These are phyloP conservation scores for Pseudomyrmex concolor DNA, from an alignment of 1,140 invertebrate genomes.

Conservation along the genomic window DNA sequence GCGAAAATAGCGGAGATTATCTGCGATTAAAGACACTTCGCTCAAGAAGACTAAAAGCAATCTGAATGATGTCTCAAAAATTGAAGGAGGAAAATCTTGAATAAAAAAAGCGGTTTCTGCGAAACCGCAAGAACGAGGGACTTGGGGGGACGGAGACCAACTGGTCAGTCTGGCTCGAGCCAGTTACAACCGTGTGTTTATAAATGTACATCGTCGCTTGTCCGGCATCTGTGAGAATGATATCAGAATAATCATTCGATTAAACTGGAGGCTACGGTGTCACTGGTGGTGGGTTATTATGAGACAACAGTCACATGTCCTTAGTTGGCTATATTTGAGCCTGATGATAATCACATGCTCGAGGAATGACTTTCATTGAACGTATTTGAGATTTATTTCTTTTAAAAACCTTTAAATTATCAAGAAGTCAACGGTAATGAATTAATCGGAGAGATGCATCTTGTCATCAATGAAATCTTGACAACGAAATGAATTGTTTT, in stretches of 20 bases:
- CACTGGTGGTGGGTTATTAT: conserved; percentile 72
- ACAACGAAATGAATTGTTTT: too few species aligned
- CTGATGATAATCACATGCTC: neutral
- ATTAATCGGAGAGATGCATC: too few species aligned
- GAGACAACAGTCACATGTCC: conserved; percentile 51
- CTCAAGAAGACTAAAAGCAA: conserved; percentile 25
- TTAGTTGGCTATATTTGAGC: conserved; percentile 61
- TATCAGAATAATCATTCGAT: conserved; percentile 82
- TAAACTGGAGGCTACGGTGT: conserved; percentile 76
- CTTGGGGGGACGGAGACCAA: conserved; percentile 1
- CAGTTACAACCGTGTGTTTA: conserved; percentile 51
- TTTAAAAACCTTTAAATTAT: too few species aligned
- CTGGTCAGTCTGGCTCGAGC: conserved; percentile 39
- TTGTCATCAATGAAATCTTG: too few species aligned
- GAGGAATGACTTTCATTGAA: neutral
- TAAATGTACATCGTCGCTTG: conserved; percentile 33
- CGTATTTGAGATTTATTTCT: neutral
- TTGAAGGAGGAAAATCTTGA: conserved; percentile 22
- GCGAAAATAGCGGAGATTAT: conserved; percentile 31
- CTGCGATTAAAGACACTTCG: conserved; percentile 30
- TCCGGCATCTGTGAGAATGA: conserved; percentile 77
- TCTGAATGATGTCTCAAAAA: conserved; percentile 22
- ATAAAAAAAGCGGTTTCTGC: neutral
- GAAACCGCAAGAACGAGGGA: conserved; percentile 37
- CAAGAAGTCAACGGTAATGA: too few species aligned